A percentile compares a stretch with the other conserved stretches of the same genome.
These are phyloP conservation scores for Corynorhinus townsendii DNA, from an alignment of 2,113 vertebrate genomes.

Conservation along the genomic window DNA sequence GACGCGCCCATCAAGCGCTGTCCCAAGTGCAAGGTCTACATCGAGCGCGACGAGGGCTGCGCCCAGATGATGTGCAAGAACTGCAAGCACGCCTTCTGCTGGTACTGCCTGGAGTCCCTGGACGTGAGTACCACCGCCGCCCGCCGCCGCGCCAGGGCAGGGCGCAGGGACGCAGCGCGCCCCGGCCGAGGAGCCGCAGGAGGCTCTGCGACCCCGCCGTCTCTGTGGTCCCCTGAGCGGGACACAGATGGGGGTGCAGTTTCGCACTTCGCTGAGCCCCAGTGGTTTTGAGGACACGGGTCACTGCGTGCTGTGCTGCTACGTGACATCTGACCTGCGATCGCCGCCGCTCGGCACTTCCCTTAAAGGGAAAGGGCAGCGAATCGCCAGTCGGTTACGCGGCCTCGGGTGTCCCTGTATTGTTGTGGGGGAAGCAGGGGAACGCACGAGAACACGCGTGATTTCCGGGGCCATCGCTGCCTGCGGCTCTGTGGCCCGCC, in stretches of 20 bases:
- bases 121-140: conserved; percentile 86
- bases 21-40: conserved; percentile 99
- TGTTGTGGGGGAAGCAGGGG: too few species aligned
- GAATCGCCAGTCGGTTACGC: not conserved
- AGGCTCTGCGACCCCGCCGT: too few species aligned
- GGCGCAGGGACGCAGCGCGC: too few species aligned
- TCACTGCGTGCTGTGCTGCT: too few species aligned
- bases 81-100: conserved; percentile 99
- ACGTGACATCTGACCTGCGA: not conserved
- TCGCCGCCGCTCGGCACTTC: not conserved
- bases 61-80: conserved; percentile 99
- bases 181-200: too few species aligned
- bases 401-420: fast-evolving
- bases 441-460: not conserved
- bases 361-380: not conserved
- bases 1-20: conserved; percentile 97
- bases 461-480: fast-evolving
- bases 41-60: conserved; percentile 97
- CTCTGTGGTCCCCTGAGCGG: too few species aligned
- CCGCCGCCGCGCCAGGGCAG: too few species aligned
- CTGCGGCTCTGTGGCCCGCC: not conserved
- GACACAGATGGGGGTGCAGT: fast-evolving
- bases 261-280: not conserved
- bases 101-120: conserved; percentile 98
- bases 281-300: not conserved